A percentile compares a stretch with the other conserved stretches of the same genome.
Evolutionary conservation across 2,888 invertebrate genomes (phyloP).

Genomic region (Ichneumoninae sp.): DNA sequence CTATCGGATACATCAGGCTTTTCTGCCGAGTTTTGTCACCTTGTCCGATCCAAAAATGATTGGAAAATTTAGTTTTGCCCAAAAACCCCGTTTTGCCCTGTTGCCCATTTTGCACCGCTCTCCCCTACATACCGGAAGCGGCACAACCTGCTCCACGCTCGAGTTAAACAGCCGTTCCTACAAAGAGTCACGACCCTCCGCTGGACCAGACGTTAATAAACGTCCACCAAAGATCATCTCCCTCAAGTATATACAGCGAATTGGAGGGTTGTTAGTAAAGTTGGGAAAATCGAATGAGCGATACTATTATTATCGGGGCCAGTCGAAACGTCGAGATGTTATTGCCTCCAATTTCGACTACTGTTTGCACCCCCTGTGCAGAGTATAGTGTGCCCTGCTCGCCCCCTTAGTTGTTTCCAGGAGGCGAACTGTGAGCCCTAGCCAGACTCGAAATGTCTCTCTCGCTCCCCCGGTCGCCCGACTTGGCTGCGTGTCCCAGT

Average conservation of each 20-base stretch:
- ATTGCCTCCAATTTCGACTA: slow-evolving; percentile 63
- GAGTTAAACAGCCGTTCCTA: not conserved
- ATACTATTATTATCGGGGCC: slow-evolving; percentile 38
- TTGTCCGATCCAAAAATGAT: too few species aligned
- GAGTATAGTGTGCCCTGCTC: slow-evolving; percentile 31
- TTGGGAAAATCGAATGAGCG: slow-evolving; percentile 30
- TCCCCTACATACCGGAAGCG: not conserved
- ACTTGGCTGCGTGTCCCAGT: slow-evolving; percentile 46
- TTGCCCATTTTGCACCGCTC: too few species aligned
- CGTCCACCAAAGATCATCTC: slow-evolving; percentile 42
- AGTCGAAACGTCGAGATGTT: slow-evolving; percentile 60
- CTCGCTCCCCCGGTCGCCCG: slow-evolving; percentile 64
- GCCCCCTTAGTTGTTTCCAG: slow-evolving; percentile 60
- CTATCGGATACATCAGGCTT: too few species aligned
- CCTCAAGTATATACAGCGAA: slow-evolving; percentile 6
- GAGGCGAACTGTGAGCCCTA: slow-evolving; percentile 50
- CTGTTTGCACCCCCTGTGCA: slow-evolving; percentile 43
- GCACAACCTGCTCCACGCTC: not conserved
- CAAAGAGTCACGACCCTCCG: slow-evolving; percentile 7
- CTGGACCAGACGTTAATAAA: slow-evolving; percentile 35
- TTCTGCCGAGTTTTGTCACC: too few species aligned
- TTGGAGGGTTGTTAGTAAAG: slow-evolving; percentile 43
- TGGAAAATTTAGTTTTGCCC: too few species aligned
- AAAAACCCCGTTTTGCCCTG: too few species aligned
- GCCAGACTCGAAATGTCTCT: slow-evolving; percentile 52